Conservation (phyloP, 1,140 invertebrate species). For the Aporrectodea caliginosa region DNA sequence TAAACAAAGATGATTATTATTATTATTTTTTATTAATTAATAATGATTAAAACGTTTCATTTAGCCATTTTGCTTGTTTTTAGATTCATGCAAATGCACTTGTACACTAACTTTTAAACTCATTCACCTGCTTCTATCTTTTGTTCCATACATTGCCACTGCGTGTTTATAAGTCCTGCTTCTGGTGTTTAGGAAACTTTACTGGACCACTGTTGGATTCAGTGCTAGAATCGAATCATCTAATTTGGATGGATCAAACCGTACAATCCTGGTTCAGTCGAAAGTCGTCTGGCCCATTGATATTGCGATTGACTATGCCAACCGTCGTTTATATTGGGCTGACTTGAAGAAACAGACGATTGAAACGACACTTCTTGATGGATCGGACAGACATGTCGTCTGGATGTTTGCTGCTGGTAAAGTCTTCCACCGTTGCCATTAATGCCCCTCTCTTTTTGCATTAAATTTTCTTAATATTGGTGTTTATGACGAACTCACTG, state of each 20-base stretch:
- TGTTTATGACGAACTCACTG: not conserved
- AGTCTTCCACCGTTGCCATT: slow-evolving; percentile 58
- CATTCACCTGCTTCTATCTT: no score
- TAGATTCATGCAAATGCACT: no score
- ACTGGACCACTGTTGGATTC: slow-evolving; percentile 57
- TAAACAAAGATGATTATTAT: no score
- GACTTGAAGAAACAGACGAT: slow-evolving; percentile 90
- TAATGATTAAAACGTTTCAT: no score
- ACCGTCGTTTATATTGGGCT: slow-evolving; percentile 87
- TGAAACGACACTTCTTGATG: slow-evolving; percentile 77
- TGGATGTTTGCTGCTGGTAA: slow-evolving; percentile 36
- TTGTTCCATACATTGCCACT: no score
- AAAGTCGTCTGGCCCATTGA: slow-evolving; percentile 79
- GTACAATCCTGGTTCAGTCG: slow-evolving; percentile 73
- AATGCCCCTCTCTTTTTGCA: slow-evolving; percentile 64
- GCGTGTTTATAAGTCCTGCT: no score
- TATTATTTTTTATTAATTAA: no score
- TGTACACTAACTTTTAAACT: no score
- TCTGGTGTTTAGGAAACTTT: slow-evolving; percentile 44
- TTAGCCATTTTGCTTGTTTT: no score
- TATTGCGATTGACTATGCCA: slow-evolving; percentile 76
- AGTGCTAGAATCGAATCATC: slow-evolving; percentile 81
- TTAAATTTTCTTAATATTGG: slow-evolving; percentile 64
- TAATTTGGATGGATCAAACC: slow-evolving; percentile 89
- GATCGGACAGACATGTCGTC: slow-evolving; percentile 60